Evolutionary conservation across 2,888 invertebrate species (phyloP), one percentile per base, ranked within the genome.

Genomic region (Toxonevra muliebris): DNA sequence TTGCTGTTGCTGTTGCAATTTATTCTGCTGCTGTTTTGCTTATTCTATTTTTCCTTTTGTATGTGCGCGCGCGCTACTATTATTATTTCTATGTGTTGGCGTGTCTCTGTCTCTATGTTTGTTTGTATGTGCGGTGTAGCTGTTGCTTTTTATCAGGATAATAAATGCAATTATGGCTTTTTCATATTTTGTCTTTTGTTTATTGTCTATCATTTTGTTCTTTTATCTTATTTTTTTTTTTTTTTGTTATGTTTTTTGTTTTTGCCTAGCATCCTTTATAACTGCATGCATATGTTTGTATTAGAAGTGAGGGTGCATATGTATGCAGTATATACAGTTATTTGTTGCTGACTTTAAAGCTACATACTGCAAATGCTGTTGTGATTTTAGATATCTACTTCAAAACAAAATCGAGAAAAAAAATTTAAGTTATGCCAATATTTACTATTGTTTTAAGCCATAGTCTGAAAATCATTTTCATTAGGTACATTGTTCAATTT

Each of bases 91-190:
- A 7, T 30, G 30, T 30, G 30, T 7, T 30, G 43, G 12, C 42
- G 57, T 63, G 50, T 61, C 20, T 50, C 41, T 60, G 58, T 66
- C 63, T 69, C 42, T 60, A 58, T 68, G 50, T 61, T 58, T 61
- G 62, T 68, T 15, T 62, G 59, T 48, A 30, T 65, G n/a, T 55
- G 52, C 52, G 17, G 30, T 30, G 53, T 50, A 9, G 48, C 50
- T n/a, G 62, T n/a, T 30, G 57, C 64, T 73, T 79, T 79, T 80
- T 80, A 80, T 80, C 79, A 76, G 78, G 74, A 77, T 80, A 79
- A 80, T 80, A 80, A 80, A 80, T 80, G 80, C 79, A 80, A 80
- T 80, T 80, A 80, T 79, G 78, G 79, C 66, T 76, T 76, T 75
- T 74, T 71, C 73, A 69, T 69, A 55, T 53, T 65, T 61, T 41